Evolutionary conservation across 2,113 vertebrate genomes (phyloP).

Genomic region (Ailurus styani): DNA sequence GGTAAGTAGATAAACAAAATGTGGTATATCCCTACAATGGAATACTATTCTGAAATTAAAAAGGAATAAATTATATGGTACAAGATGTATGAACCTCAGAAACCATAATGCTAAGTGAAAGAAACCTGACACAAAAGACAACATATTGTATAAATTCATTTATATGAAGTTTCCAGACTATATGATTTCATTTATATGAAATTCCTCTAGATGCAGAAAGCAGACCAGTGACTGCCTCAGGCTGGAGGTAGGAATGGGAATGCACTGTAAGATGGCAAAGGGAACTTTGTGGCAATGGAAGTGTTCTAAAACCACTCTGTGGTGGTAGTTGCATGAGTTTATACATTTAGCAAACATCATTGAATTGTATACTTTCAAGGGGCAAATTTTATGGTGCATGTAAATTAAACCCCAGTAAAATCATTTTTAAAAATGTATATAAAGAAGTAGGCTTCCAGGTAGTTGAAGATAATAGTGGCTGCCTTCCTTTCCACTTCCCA

Average conservation of each 20-base stretch:
- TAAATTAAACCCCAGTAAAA: background rate
- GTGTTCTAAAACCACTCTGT: background rate
- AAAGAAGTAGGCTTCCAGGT: background rate
- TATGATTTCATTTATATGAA: background rate
- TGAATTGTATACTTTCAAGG: background rate
- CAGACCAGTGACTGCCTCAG: background rate
- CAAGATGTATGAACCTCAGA: background rate
- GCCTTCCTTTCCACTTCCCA: background rate
- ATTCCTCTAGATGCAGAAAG: background rate
- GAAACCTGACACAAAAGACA: background rate
- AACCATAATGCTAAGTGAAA: background rate
- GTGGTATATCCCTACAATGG: background rate
- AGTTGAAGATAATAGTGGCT: background rate
- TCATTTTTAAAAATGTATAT: background rate
- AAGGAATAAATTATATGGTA: background rate
- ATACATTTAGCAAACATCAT: background rate
- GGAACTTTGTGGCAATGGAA: background rate
- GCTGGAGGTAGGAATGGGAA: background rate
- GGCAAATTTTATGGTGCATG: background rate
- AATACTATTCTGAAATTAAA: background rate
- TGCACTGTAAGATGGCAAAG: background rate
- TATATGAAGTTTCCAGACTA: background rate
- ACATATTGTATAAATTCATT: background rate
- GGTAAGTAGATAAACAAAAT: background rate
- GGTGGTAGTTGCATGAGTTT: background rate